These are phyloP conservation scores for Melanchra persicariae DNA, from an alignment of 2,888 invertebrate genomes.

Conservation along the genomic window DNA sequence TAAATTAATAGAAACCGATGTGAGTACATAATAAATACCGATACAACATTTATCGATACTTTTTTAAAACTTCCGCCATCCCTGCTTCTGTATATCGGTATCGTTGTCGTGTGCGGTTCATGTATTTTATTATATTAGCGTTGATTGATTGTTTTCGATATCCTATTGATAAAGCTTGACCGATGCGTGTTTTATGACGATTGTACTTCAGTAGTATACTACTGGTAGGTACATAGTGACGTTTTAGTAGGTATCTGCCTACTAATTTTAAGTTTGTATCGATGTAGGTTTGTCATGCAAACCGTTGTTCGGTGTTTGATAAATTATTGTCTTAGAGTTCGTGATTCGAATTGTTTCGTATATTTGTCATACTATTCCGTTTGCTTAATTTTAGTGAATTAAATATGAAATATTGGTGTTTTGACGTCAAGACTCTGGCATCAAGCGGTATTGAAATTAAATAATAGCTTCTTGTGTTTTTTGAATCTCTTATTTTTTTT, in stretches of 20 bases:
- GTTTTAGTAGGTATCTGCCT: slow-evolving; percentile 10
- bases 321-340: slow-evolving; percentile 42
- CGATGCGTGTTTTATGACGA: slow-evolving; percentile 59
- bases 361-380: slow-evolving; percentile 56
- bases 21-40: too few relatives aligned
- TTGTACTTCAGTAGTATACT: slow-evolving; percentile 19
- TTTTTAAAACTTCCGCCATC: neutral
- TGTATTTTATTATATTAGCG: slow-evolving; percentile 67
- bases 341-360: slow-evolving; percentile 51
- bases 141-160: slow-evolving; percentile 68
- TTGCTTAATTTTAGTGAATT: slow-evolving; percentile 49
- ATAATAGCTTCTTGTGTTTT: neutral
- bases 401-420: slow-evolving; percentile 45
- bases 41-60: neutral
- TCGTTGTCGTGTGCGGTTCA: slow-evolving; percentile 68
- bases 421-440: neutral
- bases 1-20: too few relatives aligned
- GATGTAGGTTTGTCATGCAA: slow-evolving; percentile 27
- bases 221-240: slow-evolving; percentile 29
- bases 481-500: too few relatives aligned
- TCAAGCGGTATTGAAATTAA: neutral
- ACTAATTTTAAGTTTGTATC: slow-evolving; percentile 2
- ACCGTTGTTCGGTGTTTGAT: slow-evolving; percentile 36
- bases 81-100: slow-evolving; percentile 59
- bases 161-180: slow-evolving; percentile 64